Conservation (phyloP, 2,888 invertebrate species). For the Trachelus stipa region DNA sequence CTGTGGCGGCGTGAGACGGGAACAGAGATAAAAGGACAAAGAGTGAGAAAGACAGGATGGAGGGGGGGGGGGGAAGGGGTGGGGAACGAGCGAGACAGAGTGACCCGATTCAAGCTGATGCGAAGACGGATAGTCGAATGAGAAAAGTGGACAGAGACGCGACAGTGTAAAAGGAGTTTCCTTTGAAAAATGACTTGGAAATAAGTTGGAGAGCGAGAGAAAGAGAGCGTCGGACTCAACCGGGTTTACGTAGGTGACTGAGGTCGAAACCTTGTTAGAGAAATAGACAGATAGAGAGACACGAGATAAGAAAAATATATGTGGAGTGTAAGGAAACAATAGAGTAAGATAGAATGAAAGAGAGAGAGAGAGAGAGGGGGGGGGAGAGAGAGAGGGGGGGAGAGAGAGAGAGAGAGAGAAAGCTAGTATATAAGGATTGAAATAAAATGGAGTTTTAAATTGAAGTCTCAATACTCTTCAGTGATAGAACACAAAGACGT, state of each 20-base stretch:
- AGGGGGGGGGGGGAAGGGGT: no score
- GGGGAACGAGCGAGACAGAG: background rate
- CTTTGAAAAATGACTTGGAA: background rate
- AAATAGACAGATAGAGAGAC: slow-evolving; percentile 18
- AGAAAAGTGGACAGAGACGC: background rate
- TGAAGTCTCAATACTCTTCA: background rate
- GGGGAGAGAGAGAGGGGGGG: background rate
- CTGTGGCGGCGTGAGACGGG: no score
- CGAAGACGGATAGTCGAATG: background rate
- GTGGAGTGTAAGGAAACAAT: slow-evolving; percentile 30
- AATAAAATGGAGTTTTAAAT: background rate
- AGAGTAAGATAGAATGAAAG: slow-evolving; percentile 15
- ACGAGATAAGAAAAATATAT: slow-evolving; percentile 48
- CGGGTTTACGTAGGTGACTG: background rate
- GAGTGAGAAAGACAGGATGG: background rate
- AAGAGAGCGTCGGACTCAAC: background rate
- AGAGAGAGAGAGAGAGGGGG: slow-evolving; percentile 15
- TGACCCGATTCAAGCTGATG: background rate
- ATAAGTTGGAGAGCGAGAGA: background rate
- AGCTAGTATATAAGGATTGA: slow-evolving; percentile 11
- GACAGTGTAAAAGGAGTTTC: background rate
- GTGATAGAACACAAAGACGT: background rate
- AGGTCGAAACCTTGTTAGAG: background rate
- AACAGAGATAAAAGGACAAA: background rate
- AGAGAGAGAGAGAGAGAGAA: slow-evolving; percentile 1